Conservation (phyloP, 1,140 invertebrate genomes). For the Nautilus pompilius region DNA sequence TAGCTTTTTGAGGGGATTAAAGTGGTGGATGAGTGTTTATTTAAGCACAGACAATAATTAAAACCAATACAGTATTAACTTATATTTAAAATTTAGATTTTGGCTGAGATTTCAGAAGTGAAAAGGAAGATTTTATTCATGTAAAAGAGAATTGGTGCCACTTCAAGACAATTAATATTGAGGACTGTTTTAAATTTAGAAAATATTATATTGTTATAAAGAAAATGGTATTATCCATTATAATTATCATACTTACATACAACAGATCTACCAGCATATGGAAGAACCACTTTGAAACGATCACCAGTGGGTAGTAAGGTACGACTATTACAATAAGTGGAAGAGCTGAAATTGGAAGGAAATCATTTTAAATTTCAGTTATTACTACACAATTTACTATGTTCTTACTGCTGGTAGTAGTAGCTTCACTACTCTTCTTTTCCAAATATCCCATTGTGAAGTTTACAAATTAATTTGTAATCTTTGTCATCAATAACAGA, state of each 20-base stretch:
- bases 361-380: no score
- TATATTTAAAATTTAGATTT: neutral
- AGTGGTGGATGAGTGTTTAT: no score
- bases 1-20: no score
- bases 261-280: slow-evolving; percentile 47
- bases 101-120: neutral
- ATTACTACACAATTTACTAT: no score
- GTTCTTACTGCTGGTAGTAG: neutral
- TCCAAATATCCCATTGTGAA: neutral
- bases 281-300: slow-evolving; percentile 46
- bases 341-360: no score
- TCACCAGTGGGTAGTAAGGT: slow-evolving; percentile 28
- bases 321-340: slow-evolving; percentile 12
- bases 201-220: neutral
- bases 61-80: neutral
- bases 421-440: neutral
- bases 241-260: slow-evolving; percentile 36
- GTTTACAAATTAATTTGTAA: neutral
- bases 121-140: neutral
- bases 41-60: no score
- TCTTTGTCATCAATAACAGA: neutral
- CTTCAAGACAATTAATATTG: neutral
- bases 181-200: neutral
- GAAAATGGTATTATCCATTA: neutral
- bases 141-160: neutral